These are phyloP conservation scores for Ascidia mentula DNA, from an alignment of 23 tunicate species.

Conservation along the genomic window DNA sequence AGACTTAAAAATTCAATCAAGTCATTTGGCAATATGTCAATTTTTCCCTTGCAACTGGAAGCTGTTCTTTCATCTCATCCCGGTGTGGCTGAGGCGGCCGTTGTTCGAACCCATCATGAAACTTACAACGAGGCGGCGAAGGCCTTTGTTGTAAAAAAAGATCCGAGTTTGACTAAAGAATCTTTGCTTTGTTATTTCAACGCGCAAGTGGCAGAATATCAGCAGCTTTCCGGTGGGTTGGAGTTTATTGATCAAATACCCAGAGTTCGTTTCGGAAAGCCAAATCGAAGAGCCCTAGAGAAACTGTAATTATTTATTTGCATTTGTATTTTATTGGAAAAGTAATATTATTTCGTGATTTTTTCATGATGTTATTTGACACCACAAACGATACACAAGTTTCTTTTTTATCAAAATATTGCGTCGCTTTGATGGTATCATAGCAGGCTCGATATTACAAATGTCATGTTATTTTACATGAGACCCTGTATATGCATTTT, in stretches of 20 bases:
- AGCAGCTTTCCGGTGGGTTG: constrained; percentile 14
- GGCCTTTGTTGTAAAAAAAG: constrained; percentile 2
- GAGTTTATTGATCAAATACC: not conserved
- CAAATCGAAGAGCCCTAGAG: no score
- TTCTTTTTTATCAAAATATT: no score
- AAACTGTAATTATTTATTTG: no score
- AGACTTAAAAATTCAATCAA: constrained; percentile 49
- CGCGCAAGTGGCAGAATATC: not conserved
- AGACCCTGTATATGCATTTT: no score
- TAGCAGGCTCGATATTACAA: no score
- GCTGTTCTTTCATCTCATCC: constrained; percentile 6
- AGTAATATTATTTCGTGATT: no score
- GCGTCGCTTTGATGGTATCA: no score
- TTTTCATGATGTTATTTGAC: no score
- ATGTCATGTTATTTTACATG: no score
- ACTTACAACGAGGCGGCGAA: not conserved
- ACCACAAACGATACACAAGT: no score
- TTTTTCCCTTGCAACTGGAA: not conserved
- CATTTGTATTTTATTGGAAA: no score
- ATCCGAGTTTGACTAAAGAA: not conserved
- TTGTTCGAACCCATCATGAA: not conserved
- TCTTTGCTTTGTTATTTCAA: not conserved
- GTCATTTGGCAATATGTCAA: not conserved
- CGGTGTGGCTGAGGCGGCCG: constrained; percentile 3
- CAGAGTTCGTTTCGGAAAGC: not conserved